A percentile compares a stretch with the other conserved stretches of the same genome.
Conservation (phyloP, 2,113 vertebrate genomes). For the Pluvialis apricaria region DNA sequence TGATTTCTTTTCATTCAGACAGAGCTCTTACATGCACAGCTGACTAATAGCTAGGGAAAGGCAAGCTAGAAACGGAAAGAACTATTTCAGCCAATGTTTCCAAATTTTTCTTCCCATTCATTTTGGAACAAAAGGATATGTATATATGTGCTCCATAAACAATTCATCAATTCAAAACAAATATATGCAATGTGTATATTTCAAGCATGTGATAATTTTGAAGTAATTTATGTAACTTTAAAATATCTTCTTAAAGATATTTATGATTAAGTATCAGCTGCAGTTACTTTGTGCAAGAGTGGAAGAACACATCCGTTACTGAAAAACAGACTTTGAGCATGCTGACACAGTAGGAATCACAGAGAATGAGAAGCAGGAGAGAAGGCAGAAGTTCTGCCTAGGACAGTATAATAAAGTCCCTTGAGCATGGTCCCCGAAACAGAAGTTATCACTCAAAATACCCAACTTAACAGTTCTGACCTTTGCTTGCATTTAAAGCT, state of each 20-base stretch:
- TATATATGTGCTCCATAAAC: slow-evolving; percentile 32
- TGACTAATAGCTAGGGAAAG: slow-evolving; percentile 32
- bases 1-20: slow-evolving; percentile 23
- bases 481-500: neutral
- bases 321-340: neutral
- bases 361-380: neutral
- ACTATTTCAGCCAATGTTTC: slow-evolving; percentile 32
- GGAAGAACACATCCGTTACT: slow-evolving; percentile 6
- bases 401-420: neutral
- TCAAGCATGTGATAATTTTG: neutral
- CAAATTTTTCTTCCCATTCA: slow-evolving; percentile 52
- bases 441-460: neutral
- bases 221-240: slow-evolving; percentile 30
- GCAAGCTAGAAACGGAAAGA: neutral
- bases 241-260: slow-evolving; percentile 36
- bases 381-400: neutral
- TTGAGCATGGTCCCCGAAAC: neutral
- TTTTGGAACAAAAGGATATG: slow-evolving; percentile 35
- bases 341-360: neutral
- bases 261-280: slow-evolving; percentile 43
- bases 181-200: slow-evolving; percentile 10
- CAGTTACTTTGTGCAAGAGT: slow-evolving; percentile 20
- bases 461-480: neutral
- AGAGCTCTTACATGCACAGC: neutral
- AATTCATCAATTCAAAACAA: slow-evolving; percentile 44